Conservation (phyloP, 2,888 invertebrate species). For the Ectemnius lituratus region DNA sequence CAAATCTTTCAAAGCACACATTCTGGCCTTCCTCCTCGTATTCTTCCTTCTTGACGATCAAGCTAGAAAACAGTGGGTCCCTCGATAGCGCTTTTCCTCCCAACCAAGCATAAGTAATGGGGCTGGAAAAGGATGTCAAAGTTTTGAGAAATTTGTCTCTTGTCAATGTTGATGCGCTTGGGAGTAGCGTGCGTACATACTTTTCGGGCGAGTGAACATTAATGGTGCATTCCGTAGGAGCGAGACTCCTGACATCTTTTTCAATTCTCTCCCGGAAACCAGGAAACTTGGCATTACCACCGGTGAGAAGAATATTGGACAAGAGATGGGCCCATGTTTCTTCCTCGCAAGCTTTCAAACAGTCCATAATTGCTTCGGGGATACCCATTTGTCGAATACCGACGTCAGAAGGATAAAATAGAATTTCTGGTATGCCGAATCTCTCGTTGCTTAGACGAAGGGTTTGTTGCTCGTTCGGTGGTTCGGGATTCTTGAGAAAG, state of each 20-base stretch:
- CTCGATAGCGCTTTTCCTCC: slow-evolving; percentile 89
- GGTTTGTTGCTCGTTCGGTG: slow-evolving; percentile 84
- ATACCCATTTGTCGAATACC: slow-evolving; percentile 96
- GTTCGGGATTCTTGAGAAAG: slow-evolving; percentile 80
- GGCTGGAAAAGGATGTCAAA: slow-evolving; percentile 78
- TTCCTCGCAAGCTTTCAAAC: slow-evolving; percentile 86
- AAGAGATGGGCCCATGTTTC: slow-evolving; percentile 88
- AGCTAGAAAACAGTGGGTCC: slow-evolving; percentile 85
- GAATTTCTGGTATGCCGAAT: slow-evolving; percentile 95
- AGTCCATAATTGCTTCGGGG: slow-evolving; percentile 90
- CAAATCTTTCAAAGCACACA: slow-evolving; percentile 81
- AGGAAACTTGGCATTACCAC: slow-evolving; percentile 88
- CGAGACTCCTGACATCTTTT: slow-evolving; percentile 87
- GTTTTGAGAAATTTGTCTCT: slow-evolving; percentile 4
- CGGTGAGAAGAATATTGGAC: slow-evolving; percentile 91
- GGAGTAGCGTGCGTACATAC: slow-evolving; percentile 76
- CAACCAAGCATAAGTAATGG: slow-evolving; percentile 92
- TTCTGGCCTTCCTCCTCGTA: slow-evolving; percentile 92
- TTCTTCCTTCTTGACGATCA: slow-evolving; percentile 88
- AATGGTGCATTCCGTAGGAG: slow-evolving; percentile 88
- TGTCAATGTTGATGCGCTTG: neutral
- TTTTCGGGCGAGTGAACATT: slow-evolving; percentile 85
- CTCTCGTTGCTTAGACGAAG: slow-evolving; percentile 94
- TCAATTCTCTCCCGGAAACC: slow-evolving; percentile 90
- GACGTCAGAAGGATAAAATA: slow-evolving; percentile 96